Base-by-base conservation (phyloP, 2,888 invertebrate genomes). In the Aelia acuminata region DNA sequence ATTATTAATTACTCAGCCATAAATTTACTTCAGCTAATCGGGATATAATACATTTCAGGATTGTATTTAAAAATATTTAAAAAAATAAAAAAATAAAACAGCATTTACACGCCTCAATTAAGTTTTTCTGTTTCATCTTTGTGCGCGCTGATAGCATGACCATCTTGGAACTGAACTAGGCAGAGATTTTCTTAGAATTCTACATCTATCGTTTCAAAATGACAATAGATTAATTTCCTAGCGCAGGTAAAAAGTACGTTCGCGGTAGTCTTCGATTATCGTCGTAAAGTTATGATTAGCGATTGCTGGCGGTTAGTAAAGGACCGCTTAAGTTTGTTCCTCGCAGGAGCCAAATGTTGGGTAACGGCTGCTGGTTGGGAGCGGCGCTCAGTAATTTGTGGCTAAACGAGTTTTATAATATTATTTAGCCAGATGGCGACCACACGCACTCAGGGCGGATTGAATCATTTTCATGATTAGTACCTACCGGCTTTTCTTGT, bases 381-480 rank as follows among this genome's bases (percentile, higher is more conserved):
- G 35, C 48, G 85, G 31, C 53, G 53, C 35, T 35, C 85, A 35
- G 85, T 50, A 85, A 85, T 85, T 85, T 85, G 85, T 49, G 47
- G 50, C 50, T 85, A 85, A 85, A 85, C 85, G 85, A 85, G 85
- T 85, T 85, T 85, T 85, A 85, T 85, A 85, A 85, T 85, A 85
- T 75, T 75, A 75, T 85, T 85, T 85, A 50, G 85, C 50, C 85
- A 85, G 85, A 85, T 85, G 85, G 85, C 50, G 85, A 85, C 85
- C 85, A 85, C 85, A 85, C 85, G 85, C 85, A 50, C 75, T 75
- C 35, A 75, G 75, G 26, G 75, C 8, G 75, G 84, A 49, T 85
- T 85, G 35, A 85, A 50, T 50, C 85, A 35, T 85, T 85, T 49
- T 50, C 85, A 35, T 53, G 49, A 85, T 85, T 50, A 50, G 85